Conservation (phyloP, 2,888 invertebrate species). For the Tetragnatha montana region DNA sequence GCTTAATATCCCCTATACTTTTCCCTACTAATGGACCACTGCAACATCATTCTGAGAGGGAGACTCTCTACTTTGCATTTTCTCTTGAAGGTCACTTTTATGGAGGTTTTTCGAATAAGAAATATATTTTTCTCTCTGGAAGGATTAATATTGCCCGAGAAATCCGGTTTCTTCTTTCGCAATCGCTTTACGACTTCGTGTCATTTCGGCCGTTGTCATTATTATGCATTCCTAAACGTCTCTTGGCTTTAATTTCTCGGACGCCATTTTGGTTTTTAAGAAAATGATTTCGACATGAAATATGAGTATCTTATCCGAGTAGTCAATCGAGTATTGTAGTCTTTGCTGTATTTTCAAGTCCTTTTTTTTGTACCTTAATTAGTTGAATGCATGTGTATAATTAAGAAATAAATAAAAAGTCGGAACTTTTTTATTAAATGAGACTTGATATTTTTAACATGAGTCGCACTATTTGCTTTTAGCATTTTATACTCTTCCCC, state of each 20-base stretch:
- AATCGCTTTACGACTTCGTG: slow-evolving; percentile 16
- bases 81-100: background rate
- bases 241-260: background rate
- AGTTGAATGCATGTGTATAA: background rate
- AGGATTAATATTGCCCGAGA: slow-evolving; percentile 6
- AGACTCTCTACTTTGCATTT: slow-evolving; percentile 16
- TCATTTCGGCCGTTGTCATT: background rate
- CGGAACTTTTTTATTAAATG: no score
- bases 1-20: background rate
- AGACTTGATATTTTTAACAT: no score
- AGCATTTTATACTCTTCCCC: no score
- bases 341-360: no score
- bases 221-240: slow-evolving; percentile 8
- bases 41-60: slow-evolving; percentile 14
- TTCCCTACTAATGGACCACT: background rate
- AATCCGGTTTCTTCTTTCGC: slow-evolving; percentile 1
- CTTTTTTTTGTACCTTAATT: background rate
- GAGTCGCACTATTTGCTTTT: no score
- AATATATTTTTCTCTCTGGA: background rate
- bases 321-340: no score
- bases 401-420: background rate
- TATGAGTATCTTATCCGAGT: no score
- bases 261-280: background rate
- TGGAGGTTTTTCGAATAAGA: slow-evolving; percentile 18
- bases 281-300: no score